phyloP scores from a whole-genome alignment of 1,140 invertebrate species.

The Temnothorax nylanderi region DNA sequence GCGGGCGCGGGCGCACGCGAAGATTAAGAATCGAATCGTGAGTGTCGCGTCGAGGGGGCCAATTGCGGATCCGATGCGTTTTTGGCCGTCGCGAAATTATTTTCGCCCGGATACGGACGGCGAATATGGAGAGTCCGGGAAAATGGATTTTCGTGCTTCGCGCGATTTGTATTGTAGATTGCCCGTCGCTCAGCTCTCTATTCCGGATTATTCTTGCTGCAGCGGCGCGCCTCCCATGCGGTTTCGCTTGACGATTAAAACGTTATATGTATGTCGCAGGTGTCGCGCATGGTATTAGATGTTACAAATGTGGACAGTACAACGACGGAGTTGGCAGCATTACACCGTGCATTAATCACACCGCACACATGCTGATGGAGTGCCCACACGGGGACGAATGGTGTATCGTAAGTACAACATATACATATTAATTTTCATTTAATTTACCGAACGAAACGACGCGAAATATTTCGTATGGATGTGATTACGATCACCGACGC shows the following conservation, averaged over 20 bases:
- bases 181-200: not conserved
- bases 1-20: no score
- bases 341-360: constrained; percentile 92
- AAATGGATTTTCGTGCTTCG: constrained; percentile 1
- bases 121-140: not conserved
- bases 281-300: constrained; percentile 87
- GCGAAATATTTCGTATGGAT: not conserved
- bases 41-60: not conserved
- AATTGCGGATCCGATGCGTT: not conserved
- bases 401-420: constrained; percentile 89
- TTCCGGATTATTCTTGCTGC: not conserved
- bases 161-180: not conserved
- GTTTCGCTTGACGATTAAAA: constrained; percentile 15
- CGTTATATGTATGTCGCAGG: constrained; percentile 74
- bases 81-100: not conserved
- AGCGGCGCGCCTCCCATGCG: not conserved
- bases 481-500: not conserved
- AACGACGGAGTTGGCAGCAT: constrained; percentile 93
- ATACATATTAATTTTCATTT: not conserved
- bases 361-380: constrained; percentile 88
- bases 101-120: not conserved
- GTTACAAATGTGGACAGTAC: constrained; percentile 92
- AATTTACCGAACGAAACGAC: not conserved
- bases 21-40: constrained; percentile 28
- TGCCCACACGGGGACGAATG: constrained; percentile 88